Percentiles rank a stretch among this genome's conserved stretches.
phyloP scores from a whole-genome alignment of 2,888 invertebrate genomes.

The Drosophila recens region DNA sequence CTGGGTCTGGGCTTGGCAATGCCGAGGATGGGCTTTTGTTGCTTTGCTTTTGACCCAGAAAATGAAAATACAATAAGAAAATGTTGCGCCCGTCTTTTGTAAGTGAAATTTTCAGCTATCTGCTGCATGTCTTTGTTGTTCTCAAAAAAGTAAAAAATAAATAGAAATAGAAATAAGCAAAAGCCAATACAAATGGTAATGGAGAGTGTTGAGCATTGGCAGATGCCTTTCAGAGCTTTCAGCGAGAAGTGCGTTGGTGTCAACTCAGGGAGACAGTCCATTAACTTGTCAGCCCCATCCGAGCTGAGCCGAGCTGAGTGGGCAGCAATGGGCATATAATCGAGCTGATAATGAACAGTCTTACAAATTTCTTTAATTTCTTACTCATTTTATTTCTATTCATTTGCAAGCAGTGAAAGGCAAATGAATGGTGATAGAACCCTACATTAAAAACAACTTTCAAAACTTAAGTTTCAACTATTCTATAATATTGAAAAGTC shows the following conservation, averaged over 20 bases:
- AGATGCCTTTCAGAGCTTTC: constrained; percentile 24
- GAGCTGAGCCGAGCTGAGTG: constrained; percentile 40
- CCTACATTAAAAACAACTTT: constrained; percentile 26
- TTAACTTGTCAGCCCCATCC: constrained; percentile 48
- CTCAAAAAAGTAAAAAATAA: constrained; percentile 14
- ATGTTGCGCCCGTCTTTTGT: constrained; percentile 74
- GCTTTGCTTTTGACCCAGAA: constrained; percentile 74
- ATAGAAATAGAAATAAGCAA: background rate
- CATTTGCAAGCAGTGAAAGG: constrained; percentile 47
- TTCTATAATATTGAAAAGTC: background rate
- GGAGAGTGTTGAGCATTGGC: constrained; percentile 44
- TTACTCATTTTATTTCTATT: constrained; percentile 7
- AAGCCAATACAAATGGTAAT: constrained; percentile 35
- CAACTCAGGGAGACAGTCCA: constrained; percentile 54
- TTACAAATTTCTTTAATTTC: constrained; percentile 41
- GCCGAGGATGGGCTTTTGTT: constrained; percentile 76
- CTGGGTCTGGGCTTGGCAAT: constrained; percentile 62
- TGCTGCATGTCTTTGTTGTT: constrained; percentile 43
- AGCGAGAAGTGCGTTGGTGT: constrained; percentile 55
- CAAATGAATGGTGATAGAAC: constrained; percentile 32
- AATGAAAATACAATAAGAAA: constrained; percentile 77
- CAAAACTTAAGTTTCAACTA: constrained; percentile 1
- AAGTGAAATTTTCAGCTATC: constrained; percentile 72
- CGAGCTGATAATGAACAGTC: constrained; percentile 66
- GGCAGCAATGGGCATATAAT: constrained; percentile 54